Evolutionary conservation across 2,888 invertebrate genomes (phyloP).

Genomic region (Calliopum simillimum): DNA sequence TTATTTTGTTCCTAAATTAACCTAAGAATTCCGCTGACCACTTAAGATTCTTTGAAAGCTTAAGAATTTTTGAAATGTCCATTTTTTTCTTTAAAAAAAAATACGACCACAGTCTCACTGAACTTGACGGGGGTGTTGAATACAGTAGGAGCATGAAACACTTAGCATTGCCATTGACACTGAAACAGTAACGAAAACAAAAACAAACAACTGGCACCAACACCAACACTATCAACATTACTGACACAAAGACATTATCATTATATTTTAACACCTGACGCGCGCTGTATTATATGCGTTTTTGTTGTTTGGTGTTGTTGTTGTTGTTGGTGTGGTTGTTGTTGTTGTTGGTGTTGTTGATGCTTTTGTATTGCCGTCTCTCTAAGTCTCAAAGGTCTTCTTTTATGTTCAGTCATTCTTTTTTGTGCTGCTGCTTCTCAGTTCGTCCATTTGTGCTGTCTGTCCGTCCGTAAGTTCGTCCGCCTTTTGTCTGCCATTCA

Average conservation of each 20-base stretch:
- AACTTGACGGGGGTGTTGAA: too few relatives aligned
- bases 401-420: too few relatives aligned
- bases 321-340: conserved; percentile 4
- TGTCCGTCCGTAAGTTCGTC: neutral
- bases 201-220: neutral
- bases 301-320: neutral
- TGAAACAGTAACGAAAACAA: neutral
- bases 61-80: too few relatives aligned
- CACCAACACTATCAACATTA: neutral
- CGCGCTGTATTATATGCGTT: neutral
- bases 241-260: conserved; percentile 1
- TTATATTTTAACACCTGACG: conserved; percentile 18
- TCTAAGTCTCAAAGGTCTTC: too few relatives aligned
- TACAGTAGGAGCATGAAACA: too few relatives aligned
- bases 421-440: neutral
- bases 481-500: neutral
- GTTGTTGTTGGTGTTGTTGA: neutral
- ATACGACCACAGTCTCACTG: too few relatives aligned
- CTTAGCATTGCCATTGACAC: conserved; percentile 15
- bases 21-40: too few relatives aligned
- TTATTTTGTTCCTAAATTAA: too few relatives aligned
- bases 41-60: too few relatives aligned
- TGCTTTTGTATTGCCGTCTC: too few relatives aligned
- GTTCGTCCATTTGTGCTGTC: neutral
- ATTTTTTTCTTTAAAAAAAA: too few relatives aligned